Evolutionary conservation across 2,113 vertebrate genomes (phyloP).

Genomic region (Corvus cornix): DNA sequence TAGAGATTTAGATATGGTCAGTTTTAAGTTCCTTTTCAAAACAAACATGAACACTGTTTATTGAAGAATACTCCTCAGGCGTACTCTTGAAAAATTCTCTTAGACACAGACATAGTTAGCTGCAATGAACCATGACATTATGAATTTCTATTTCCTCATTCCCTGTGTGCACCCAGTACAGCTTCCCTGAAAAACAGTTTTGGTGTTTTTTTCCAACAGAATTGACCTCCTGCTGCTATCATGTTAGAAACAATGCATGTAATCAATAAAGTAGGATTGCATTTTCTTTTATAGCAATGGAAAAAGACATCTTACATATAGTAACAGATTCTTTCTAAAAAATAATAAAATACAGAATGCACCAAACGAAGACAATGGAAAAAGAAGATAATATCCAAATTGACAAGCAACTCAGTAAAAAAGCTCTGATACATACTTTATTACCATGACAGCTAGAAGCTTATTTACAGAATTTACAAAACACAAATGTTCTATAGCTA

Average conservation of each 20-base stretch:
- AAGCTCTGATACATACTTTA: slow-evolving; percentile 62
- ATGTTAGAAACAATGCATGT: slow-evolving; percentile 1
- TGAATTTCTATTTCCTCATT: slow-evolving; percentile 5
- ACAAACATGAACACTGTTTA: slow-evolving; percentile 55
- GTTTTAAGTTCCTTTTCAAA: slow-evolving; percentile 68
- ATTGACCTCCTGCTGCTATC: not conserved
- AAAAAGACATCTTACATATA: slow-evolving; percentile 42
- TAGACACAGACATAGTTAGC: slow-evolving; percentile 57
- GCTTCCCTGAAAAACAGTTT: slow-evolving; percentile 16
- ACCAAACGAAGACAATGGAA: slow-evolving; percentile 18
- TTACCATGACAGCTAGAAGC: slow-evolving; percentile 65
- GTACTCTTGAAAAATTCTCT: slow-evolving; percentile 60
- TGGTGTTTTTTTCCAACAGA: not conserved
- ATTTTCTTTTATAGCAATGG: slow-evolving; percentile 43
- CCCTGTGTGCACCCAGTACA: slow-evolving; percentile 1
- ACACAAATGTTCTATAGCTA: slow-evolving; percentile 58
- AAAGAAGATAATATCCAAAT: slow-evolving; percentile 53
- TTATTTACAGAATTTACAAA: slow-evolving; percentile 68
- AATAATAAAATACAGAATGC: slow-evolving; percentile 26
- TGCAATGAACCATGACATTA: slow-evolving; percentile 45
- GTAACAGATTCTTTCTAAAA: slow-evolving; percentile 33
- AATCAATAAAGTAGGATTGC: slow-evolving; percentile 11
- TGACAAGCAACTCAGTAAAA: slow-evolving; percentile 66
- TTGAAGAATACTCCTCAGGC: slow-evolving; percentile 50
- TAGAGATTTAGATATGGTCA: slow-evolving; percentile 57